Percentiles rank a stretch among this genome's conserved stretches.
phyloP scores from a whole-genome alignment of 1,140 invertebrate genomes.

The Polypedilum vanderplanki region DNA sequence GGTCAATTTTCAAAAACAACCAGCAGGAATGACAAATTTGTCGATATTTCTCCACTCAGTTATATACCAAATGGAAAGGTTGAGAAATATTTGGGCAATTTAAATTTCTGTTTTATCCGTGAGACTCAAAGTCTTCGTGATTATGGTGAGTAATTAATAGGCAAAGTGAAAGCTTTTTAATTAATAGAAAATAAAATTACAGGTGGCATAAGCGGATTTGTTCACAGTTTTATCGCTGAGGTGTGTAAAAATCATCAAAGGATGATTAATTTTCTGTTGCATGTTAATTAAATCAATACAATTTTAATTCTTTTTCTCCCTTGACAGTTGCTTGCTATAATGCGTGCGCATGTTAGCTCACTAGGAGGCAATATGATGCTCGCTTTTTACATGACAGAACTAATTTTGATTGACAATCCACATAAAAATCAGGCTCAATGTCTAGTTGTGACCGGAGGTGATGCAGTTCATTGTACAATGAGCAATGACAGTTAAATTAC shows the following conservation, averaged over 20 bases:
- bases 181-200: no score
- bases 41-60: constrained; percentile 79
- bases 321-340: constrained; percentile 65
- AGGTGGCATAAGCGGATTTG: constrained; percentile 78
- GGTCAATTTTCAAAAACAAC: background rate
- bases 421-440: constrained; percentile 96
- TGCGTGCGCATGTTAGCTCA: constrained; percentile 83
- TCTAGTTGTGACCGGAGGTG: constrained; percentile 89
- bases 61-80: constrained; percentile 73
- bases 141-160: constrained; percentile 49
- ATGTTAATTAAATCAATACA: background rate
- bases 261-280: background rate
- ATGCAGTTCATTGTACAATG: constrained; percentile 61
- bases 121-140: constrained; percentile 89
- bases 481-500: no score
- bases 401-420: constrained; percentile 81
- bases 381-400: constrained; percentile 87
- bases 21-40: constrained; percentile 37
- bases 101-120: constrained; percentile 92
- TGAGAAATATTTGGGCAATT: constrained; percentile 80
- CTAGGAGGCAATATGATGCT: constrained; percentile 94
- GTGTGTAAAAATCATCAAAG: constrained; percentile 40
- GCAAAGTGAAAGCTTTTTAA: no score
- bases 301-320: background rate
- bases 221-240: constrained; percentile 89